Conservation (phyloP, 2,888 invertebrate species). For the Trichopoda pennipes region DNA sequence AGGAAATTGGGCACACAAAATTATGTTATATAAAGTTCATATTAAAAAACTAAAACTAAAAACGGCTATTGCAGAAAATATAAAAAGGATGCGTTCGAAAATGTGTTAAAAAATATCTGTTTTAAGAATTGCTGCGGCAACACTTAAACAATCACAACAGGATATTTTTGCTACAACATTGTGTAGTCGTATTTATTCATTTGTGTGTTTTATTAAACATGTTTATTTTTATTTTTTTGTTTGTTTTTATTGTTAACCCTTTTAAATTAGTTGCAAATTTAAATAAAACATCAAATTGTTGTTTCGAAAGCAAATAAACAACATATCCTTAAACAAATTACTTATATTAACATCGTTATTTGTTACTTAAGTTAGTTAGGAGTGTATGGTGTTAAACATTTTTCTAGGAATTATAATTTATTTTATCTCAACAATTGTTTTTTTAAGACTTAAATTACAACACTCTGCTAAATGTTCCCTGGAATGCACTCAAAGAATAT, state of each 20-base stretch:
- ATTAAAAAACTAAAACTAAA: no score
- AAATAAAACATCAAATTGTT: constrained; percentile 6
- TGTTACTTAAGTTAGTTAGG: background rate
- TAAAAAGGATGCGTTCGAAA: no score
- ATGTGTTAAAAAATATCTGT: no score
- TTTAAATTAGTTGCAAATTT: constrained; percentile 46
- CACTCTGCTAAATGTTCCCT: constrained; percentile 7
- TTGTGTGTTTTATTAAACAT: background rate
- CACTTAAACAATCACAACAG: no score
- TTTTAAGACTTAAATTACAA: constrained; percentile 34
- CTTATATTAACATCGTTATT: constrained; percentile 18
- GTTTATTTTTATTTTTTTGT: background rate
- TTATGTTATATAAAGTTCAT: background rate
- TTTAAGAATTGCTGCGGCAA: no score
- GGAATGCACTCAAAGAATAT: constrained; percentile 17
- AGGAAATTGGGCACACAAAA: background rate
- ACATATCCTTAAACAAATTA: constrained; percentile 53
- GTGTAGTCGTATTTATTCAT: no score
- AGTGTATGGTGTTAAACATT: constrained; percentile 1
- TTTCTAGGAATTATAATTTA: constrained; percentile 31
- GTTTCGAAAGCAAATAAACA: background rate
- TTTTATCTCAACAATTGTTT: constrained; percentile 37
- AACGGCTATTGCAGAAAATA: no score
- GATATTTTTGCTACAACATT: no score
- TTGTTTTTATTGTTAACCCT: constrained; percentile 30